Evolutionary conservation across 2,888 invertebrate genomes (phyloP).

Genomic region (Cancer borealis): DNA sequence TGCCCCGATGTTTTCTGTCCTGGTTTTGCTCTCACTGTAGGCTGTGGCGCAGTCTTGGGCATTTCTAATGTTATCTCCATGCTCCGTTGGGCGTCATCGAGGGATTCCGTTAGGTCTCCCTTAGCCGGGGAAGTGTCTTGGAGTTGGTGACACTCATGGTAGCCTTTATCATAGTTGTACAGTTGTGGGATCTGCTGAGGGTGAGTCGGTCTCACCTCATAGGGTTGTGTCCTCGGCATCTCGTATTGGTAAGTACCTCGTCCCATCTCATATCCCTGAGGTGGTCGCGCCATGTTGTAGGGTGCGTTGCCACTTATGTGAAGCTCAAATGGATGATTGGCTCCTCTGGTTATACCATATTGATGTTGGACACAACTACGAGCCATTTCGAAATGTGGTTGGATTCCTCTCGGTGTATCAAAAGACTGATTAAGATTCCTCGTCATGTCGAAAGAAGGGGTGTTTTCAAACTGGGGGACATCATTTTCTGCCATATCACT

Average conservation of each 20-base stretch:
- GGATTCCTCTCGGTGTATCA: slow-evolving; percentile 36
- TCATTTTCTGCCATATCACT: slow-evolving; percentile 41
- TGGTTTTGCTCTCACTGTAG: slow-evolving; percentile 44
- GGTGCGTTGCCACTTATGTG: neutral
- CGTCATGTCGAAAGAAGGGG: slow-evolving; percentile 50
- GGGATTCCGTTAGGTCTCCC: neutral
- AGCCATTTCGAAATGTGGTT: slow-evolving; percentile 37
- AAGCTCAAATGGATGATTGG: slow-evolving; percentile 45
- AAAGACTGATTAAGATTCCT: slow-evolving; percentile 21
- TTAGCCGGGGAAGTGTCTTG: neutral
- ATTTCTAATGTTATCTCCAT: slow-evolving; percentile 53
- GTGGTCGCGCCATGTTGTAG: slow-evolving; percentile 49
- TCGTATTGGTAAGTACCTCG: slow-evolving; percentile 41
- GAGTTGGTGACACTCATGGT: slow-evolving; percentile 18
- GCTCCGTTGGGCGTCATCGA: slow-evolving; percentile 23
- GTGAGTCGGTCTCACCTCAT: slow-evolving; percentile 39
- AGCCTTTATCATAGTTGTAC: slow-evolving; percentile 44
- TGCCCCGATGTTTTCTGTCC: slow-evolving; percentile 31
- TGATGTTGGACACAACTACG: slow-evolving; percentile 35
- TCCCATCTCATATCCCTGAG: slow-evolving; percentile 47
- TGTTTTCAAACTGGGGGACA: slow-evolving; percentile 43
- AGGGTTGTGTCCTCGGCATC: slow-evolving; percentile 56
- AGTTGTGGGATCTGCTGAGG: neutral
- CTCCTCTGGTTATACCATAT: slow-evolving; percentile 50
- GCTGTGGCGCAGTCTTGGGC: slow-evolving; percentile 57